These are phyloP conservation scores for Zeugodacus cucurbitae DNA, from an alignment of 1,140 invertebrate species.

Conservation along the genomic window DNA sequence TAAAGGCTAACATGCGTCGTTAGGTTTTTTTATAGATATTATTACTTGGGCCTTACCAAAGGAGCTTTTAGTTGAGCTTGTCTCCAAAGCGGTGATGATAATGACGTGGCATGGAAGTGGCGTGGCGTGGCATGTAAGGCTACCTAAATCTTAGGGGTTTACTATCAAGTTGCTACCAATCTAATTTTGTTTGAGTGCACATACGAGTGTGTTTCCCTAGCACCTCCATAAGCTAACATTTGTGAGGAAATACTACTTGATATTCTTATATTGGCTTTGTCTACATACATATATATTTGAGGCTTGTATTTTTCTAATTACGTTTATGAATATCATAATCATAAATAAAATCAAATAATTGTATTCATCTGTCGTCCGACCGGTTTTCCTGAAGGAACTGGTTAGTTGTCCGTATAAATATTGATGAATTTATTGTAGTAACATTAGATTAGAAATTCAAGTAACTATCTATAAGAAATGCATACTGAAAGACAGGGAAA, in stretches of 20 bases:
- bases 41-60: slow-evolving; percentile 16
- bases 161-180: background rate
- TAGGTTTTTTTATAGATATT: background rate
- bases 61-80: background rate
- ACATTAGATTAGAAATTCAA: no score
- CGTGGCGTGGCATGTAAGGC: background rate
- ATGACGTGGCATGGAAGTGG: background rate
- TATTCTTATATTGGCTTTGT: background rate
- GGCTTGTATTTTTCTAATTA: background rate
- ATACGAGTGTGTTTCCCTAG: no score
- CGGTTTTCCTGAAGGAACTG: no score
- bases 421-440: no score
- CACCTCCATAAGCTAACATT: no score
- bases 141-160: background rate
- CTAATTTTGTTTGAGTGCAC: background rate
- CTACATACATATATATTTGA: no score
- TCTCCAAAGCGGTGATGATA: background rate
- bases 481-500: no score
- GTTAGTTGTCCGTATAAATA: no score
- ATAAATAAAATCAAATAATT: no score
- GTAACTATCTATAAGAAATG: no score
- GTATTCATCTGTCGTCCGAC: no score
- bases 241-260: background rate
- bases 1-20: background rate
- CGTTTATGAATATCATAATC: background rate